Base-by-base conservation (phyloP, 2,797 vertebrate genomes). In the Melanotaenia nigrans region DNA sequence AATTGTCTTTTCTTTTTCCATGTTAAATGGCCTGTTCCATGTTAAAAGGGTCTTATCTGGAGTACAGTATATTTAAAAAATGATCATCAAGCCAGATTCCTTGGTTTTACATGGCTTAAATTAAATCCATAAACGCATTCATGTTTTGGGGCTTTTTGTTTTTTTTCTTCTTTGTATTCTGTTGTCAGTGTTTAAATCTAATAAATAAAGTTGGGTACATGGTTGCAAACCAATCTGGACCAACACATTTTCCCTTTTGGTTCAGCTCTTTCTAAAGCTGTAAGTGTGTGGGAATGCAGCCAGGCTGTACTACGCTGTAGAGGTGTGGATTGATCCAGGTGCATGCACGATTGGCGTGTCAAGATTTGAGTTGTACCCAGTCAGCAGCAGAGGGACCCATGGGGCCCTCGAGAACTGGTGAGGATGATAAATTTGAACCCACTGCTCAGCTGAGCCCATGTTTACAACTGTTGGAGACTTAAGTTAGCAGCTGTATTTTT, bases 401-500 rank as follows among this genome's bases (percentile, higher is more conserved):
- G n/a, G 10, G 49, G 22, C 49, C 47, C 47, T 10, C n/a, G 1
- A 24, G n/a, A 24, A 24, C 51, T 25, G 51, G 51, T 25, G 22
- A 25, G 12, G 24, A 25, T 25, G 24, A 53, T 5, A 25, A 25
- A 22, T 3, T 24, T 53, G 45, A 14, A 24, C 51, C 25, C 51
- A 25, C 51, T 25, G 22, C 51, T 25, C 22, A 53, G 49, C 57
- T 49, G 3, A 47, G 10, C 38, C 22, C 11, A 12, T 30, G 13
- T 70, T 71, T 54, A 13, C 62, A 12, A 2, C 47, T 32, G n/a
- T 18, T 60, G 56, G 28, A 58, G 3, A 55, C 42, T 72, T 18
- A 2, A 22, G 10, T 2, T 47, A 42, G 45, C 16, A 22, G n/a
- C 45, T 66, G 1, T 18, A 22, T 0, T 10, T 9, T 63, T 1